These are phyloP conservation scores for Coelopa pilipes DNA, from an alignment of 2,888 invertebrate genomes.

Conservation along the genomic window DNA sequence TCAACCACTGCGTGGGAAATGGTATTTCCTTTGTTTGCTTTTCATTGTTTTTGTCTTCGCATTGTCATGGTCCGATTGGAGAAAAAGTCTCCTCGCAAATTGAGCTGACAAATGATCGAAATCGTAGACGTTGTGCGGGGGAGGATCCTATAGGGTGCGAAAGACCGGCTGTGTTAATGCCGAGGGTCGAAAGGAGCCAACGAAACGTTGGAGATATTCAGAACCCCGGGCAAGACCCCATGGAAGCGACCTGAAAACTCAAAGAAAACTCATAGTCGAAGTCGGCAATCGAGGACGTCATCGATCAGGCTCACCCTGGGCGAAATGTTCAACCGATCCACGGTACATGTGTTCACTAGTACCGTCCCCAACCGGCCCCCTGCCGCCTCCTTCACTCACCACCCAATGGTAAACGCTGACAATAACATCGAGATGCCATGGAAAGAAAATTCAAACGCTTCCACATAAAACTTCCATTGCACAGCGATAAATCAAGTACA, in stretches of 20 bases:
- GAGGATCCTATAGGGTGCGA: no score
- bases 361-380: neutral
- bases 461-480: slow-evolving; percentile 33
- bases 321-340: no score
- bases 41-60: neutral
- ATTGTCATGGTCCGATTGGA: no score
- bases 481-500: slow-evolving; percentile 37
- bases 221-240: no score
- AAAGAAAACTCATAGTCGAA: no score
- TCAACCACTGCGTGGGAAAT: neutral
- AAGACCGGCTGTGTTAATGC: no score
- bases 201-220: no score
- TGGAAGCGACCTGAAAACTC: no score
- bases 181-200: no score
- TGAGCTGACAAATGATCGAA: slow-evolving; percentile 28
- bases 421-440: no score
- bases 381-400: neutral
- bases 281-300: no score
- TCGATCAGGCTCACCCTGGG: no score
- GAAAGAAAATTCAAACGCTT: slow-evolving; percentile 22
- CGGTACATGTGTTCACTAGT: neutral
- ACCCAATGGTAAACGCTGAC: neutral
- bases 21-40: neutral
- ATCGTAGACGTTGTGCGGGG: neutral
- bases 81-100: slow-evolving; percentile 1